Evolutionary conservation across 2,888 invertebrate species (phyloP).

Genomic region (Hyppa rectilinea): DNA sequence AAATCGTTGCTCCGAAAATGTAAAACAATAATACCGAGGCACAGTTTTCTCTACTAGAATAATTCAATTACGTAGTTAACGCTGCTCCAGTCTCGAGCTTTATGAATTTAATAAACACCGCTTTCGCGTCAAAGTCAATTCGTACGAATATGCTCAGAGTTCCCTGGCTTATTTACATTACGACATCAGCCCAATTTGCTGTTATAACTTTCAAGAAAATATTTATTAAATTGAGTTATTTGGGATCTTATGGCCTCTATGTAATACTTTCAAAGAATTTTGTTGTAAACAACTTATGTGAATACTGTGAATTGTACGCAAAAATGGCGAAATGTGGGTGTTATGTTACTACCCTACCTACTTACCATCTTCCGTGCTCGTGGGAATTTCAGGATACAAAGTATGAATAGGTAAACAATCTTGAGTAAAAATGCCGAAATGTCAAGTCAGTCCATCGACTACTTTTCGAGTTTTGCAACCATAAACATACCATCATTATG

Average conservation of each 20-base stretch:
- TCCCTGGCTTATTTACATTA: slow-evolving; percentile 38
- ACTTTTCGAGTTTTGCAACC: too few relatives aligned
- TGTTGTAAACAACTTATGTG: slow-evolving; percentile 10
- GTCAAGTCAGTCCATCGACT: too few relatives aligned
- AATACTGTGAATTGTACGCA: slow-evolving; percentile 8
- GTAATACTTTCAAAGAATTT: slow-evolving; percentile 5
- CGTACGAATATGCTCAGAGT: slow-evolving; percentile 31
- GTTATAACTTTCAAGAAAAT: slow-evolving; percentile 19
- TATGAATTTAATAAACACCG: slow-evolving; percentile 61
- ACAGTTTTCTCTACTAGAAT: slow-evolving; percentile 48
- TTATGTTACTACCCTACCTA: too few relatives aligned
- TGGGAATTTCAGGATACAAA: too few relatives aligned
- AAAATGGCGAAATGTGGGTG: slow-evolving; percentile 1
- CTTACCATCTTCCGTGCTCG: too few relatives aligned
- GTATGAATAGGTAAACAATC: too few relatives aligned
- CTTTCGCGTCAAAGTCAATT: slow-evolving; percentile 51
- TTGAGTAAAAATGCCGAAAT: too few relatives aligned
- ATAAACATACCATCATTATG: too few relatives aligned
- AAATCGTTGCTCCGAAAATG: slow-evolving; percentile 22
- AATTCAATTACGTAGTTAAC: slow-evolving; percentile 56
- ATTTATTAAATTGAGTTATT: slow-evolving; percentile 18
- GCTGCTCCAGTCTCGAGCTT: slow-evolving; percentile 41
- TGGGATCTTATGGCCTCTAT: background rate
- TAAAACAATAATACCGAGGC: slow-evolving; percentile 26
- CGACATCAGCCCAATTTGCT: slow-evolving; percentile 39